These are phyloP conservation scores for Rhabdomys dilectus DNA, from an alignment of 2,113 vertebrate genomes.

Conservation along the genomic window DNA sequence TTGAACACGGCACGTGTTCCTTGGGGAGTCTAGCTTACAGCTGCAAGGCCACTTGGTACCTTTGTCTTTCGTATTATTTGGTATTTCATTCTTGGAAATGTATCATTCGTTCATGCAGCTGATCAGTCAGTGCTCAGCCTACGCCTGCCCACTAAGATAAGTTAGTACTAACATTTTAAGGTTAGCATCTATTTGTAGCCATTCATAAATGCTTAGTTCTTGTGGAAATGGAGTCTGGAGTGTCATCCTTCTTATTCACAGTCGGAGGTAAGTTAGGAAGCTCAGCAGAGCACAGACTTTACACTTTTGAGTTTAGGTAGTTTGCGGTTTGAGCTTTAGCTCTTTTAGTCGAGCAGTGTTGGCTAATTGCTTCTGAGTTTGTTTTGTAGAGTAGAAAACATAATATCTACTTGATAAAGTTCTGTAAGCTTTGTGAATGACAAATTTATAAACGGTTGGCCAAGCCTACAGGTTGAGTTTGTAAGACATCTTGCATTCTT, in stretches of 20 bases:
- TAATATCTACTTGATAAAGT: background rate
- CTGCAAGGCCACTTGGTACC: constrained; percentile 18
- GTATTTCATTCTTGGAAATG: constrained; percentile 40
- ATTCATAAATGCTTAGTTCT: constrained; percentile 28
- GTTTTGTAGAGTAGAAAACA: background rate
- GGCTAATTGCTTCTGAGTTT: background rate
- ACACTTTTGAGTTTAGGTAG: constrained; percentile 20
- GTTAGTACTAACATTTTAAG: background rate
- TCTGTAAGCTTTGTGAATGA: constrained; percentile 12
- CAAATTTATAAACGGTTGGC: background rate
- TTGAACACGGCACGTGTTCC: background rate
- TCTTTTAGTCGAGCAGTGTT: background rate
- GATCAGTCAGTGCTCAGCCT: background rate
- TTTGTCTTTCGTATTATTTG: constrained; percentile 28
- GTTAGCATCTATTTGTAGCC: background rate
- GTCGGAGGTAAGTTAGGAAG: background rate
- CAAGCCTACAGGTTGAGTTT: background rate
- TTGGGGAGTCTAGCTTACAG: background rate
- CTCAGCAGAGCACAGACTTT: background rate
- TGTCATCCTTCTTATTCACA: constrained; percentile 1
- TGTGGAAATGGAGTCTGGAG: constrained; percentile 1
- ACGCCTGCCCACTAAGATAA: constrained; percentile 11
- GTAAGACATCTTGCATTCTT: background rate
- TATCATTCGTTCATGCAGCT: background rate
- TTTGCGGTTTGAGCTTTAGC: background rate